Percentiles rank a stretch among this genome's conserved stretches.
phyloP scores from a whole-genome alignment of 2,797 vertebrate genomes.

The Leptatherina wallacei region DNA sequence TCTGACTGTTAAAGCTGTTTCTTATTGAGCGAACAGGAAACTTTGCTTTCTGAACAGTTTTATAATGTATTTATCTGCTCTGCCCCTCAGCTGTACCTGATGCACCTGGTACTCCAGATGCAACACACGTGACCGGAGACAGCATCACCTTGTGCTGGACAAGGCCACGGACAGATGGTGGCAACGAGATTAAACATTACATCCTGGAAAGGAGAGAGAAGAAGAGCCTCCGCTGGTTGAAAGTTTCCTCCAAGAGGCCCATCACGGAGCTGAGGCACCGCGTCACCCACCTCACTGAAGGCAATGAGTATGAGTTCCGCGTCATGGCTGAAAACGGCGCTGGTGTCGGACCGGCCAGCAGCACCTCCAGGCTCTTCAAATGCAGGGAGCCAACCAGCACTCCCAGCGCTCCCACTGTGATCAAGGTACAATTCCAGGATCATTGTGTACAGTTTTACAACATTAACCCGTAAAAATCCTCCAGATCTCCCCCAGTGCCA shows the following conservation, averaged over 20 bases:
- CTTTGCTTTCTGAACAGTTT: neutral
- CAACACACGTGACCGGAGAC: conserved; percentile 92
- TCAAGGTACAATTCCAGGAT: conserved; percentile 86
- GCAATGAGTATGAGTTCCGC: conserved; percentile 98
- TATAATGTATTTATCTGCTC: conserved; percentile 6
- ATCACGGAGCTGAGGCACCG: conserved; percentile 94
- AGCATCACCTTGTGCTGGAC: conserved; percentile 96
- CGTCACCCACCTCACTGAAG: conserved; percentile 92
- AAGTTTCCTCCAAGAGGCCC: conserved; percentile 94
- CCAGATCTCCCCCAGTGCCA: too few relatives aligned
- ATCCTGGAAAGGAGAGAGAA: conserved; percentile 98
- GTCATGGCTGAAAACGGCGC: conserved; percentile 98
- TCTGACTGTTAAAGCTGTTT: neutral
- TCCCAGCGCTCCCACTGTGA: conserved; percentile 90
- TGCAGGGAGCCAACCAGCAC: conserved; percentile 94
- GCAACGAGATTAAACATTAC: conserved; percentile 96
- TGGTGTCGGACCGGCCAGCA: conserved; percentile 92
- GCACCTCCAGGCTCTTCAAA: conserved; percentile 94
- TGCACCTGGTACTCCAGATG: conserved; percentile 94
- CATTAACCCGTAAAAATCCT: neutral
- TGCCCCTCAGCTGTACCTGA: conserved; percentile 90
- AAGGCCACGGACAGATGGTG: conserved; percentile 93
- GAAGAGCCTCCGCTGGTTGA: conserved; percentile 96
- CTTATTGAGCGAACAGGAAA: neutral
- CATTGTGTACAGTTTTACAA: neutral